phyloP scores from a whole-genome alignment of 2,113 vertebrate species.

The Chauna torquata region DNA sequence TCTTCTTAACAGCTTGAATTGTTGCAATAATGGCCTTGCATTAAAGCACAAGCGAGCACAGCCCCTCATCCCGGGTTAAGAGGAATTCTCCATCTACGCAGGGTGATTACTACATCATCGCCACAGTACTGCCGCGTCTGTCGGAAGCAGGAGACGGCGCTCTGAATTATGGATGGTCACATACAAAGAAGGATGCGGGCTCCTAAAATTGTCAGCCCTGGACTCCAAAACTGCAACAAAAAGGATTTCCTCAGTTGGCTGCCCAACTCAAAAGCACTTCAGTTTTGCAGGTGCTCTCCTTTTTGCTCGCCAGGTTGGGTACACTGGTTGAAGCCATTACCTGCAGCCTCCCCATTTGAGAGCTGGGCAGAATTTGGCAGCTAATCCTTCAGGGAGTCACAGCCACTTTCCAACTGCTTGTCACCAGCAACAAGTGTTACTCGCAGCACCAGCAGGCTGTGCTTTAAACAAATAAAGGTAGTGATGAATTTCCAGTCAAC shows the following conservation, averaged over 20 bases:
- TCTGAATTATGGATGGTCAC: fast-evolving
- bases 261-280: not conserved
- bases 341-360: not conserved
- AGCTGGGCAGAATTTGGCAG: not conserved
- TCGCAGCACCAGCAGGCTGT: not conserved
- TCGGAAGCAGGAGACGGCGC: not conserved
- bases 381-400: not conserved
- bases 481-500: not conserved
- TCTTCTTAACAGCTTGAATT: not conserved
- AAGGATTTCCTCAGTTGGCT: not conserved
- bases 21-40: not conserved
- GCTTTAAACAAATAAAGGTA: not conserved
- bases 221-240: not conserved
- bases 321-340: not conserved
- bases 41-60: not conserved
- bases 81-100: not conserved
- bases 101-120: not conserved
- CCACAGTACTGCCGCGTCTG: too few relatives aligned
- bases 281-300: not conserved
- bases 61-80: not conserved
- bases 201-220: not conserved
- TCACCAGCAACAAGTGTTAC: not conserved
- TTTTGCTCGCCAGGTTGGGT: not conserved
- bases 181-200: not conserved
- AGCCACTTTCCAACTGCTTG: not conserved